Percentiles rank a stretch among this genome's conserved stretches.
Conservation (phyloP, 2,797 vertebrate species). For the Pitangus sulphuratus region DNA sequence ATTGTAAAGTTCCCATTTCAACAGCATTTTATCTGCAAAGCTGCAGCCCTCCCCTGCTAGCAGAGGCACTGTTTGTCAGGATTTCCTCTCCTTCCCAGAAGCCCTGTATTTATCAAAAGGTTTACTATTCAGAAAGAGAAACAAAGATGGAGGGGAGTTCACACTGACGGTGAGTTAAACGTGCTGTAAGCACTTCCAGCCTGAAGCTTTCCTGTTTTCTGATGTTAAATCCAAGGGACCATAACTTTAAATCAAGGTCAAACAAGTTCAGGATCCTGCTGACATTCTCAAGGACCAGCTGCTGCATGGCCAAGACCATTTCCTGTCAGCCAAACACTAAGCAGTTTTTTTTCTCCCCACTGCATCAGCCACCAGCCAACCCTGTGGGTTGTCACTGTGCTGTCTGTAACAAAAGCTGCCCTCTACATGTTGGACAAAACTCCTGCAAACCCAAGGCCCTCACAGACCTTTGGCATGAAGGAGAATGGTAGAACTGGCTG, state of each 20-base stretch:
- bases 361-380: neutral
- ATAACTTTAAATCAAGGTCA: neutral
- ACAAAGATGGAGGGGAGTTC: neutral
- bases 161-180: neutral
- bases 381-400: neutral
- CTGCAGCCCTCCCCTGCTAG: neutral
- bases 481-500: neutral
- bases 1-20: neutral
- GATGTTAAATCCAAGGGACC: neutral
- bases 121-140: constrained; percentile 4
- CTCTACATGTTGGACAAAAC: neutral
- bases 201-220: neutral
- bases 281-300: neutral
- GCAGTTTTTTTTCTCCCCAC: neutral
- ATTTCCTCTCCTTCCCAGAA: constrained; percentile 50
- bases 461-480: neutral
- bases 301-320: neutral
- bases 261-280: neutral
- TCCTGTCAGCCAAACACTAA: neutral
- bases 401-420: neutral
- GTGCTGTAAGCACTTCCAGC: neutral
- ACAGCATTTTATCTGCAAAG: constrained; percentile 17
- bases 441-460: neutral
- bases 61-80: constrained; percentile 25
- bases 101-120: neutral